A percentile compares a stretch with the other conserved stretches of the same genome.
Evolutionary conservation across 2,888 invertebrate species (phyloP).

Genomic region (Phortica okadai): DNA sequence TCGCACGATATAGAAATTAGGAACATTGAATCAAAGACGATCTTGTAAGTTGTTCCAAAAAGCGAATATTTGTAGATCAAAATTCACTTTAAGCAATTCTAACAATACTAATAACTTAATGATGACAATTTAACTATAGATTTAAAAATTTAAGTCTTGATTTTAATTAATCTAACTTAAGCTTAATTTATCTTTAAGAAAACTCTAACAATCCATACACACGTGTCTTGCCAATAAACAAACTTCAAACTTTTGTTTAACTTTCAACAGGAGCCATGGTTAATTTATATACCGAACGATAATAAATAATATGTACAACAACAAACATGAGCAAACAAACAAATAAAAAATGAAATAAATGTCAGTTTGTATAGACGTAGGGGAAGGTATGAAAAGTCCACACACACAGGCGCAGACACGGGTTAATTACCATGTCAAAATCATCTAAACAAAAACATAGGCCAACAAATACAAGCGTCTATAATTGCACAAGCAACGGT

Average conservation of each 20-base stretch:
- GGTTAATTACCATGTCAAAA: constrained; percentile 71
- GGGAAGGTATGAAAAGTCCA: not conserved
- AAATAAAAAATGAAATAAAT: not conserved
- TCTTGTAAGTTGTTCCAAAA: too few species aligned
- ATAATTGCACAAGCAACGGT: constrained; percentile 58
- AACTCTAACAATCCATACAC: too few species aligned
- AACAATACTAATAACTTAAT: too few species aligned
- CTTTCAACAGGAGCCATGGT: constrained; percentile 2
- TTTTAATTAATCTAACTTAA: too few species aligned
- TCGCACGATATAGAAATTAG: too few species aligned
- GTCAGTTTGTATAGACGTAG: not conserved
- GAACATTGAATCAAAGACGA: too few species aligned
- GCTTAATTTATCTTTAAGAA: too few species aligned
- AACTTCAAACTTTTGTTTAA: constrained; percentile 6
- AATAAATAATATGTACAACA: constrained; percentile 28
- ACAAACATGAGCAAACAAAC: constrained; percentile 12
- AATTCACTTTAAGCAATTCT: too few species aligned
- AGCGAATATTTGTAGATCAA: too few species aligned
- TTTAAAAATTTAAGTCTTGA: too few species aligned
- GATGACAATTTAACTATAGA: too few species aligned
- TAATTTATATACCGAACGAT: constrained; percentile 26
- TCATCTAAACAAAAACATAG: constrained; percentile 62
- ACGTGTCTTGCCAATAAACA: not conserved
- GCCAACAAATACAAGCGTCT: constrained; percentile 44
- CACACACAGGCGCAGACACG: constrained; percentile 35